These are phyloP conservation scores for Tinamus guttatus DNA, from an alignment of 2,113 vertebrate genomes.

Conservation along the genomic window DNA sequence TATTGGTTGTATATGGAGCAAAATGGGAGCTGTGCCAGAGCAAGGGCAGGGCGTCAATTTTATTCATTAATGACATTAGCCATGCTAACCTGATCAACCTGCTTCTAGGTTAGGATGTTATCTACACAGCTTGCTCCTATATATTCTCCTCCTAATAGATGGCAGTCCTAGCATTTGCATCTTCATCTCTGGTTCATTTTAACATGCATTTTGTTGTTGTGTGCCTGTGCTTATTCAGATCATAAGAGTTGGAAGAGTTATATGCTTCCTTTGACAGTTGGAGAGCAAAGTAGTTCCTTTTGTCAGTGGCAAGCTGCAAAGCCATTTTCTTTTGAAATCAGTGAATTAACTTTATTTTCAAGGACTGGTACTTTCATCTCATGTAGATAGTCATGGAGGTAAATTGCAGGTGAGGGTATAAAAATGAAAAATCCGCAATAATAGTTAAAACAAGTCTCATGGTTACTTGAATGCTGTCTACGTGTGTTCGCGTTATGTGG, in stretches of 20 bases:
- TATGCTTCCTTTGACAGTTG: not conserved
- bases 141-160: not conserved
- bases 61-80: not conserved
- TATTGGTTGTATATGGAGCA: not conserved
- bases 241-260: not conserved
- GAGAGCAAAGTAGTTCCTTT: not conserved
- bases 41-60: not conserved
- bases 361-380: not conserved
- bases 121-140: accelerated
- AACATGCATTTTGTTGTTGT: not conserved
- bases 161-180: not conserved
- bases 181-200: not conserved
- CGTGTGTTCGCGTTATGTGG: not conserved
- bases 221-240: not conserved
- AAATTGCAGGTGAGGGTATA: not conserved
- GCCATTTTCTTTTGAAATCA: not conserved
- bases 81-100: not conserved
- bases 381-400: not conserved
- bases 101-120: not conserved
- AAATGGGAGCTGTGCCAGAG: not conserved
- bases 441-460: not conserved
- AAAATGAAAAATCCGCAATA: not conserved
- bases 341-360: not conserved
- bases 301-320: not conserved
- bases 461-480: not conserved